Evolutionary conservation across 2,113 vertebrate genomes (phyloP), one percentile per base, ranked within the genome.

Genomic region (Pterophyllum scalare): DNA sequence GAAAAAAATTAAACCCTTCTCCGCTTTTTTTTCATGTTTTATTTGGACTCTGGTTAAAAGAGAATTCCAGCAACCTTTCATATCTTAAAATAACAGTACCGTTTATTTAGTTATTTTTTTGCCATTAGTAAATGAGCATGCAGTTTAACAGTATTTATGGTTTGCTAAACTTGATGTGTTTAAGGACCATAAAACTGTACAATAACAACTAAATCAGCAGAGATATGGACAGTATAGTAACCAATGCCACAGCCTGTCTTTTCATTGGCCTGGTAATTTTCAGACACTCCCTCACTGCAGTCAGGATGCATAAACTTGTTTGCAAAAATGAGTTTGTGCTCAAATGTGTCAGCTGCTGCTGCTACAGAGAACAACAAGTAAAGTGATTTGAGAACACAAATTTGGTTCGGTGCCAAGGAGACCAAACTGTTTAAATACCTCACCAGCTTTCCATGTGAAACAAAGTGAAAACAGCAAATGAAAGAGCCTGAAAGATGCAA

Each of bases 321-420:
- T 79, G n/a, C 52, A 75, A 85, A 78, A 77, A 11, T 15, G 1
- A 24, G 38, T 74, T 65, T 49, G 28, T 67, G 31, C 58, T 62
- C 1, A 70, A 58, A 85, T 40, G 31, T 81, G 43, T 20, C 33
- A 77, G 17, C 76, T 72, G 17, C 6, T 60, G 57, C 43, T 72
- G 46, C 46, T n/a, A 40, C 59, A 61, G 74, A 64, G 49, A 74
- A 24, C 65, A 40, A 20, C 35, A 77, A 70, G 81, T 15, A 56
- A 40, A 76, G 15, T 28, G 31, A 80, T 79, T 75, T 62, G 31
- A 72, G 17, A 61, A 82, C 24, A 54, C 43, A 80, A 33, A 14
- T 85, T 84, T 88, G 72, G 4, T 76, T 87, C 74, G 33, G 54
- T 75, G 81, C 80, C 70, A 84, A 72, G 72, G 78, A 72, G 82